Evolutionary conservation across 2,888 invertebrate species (phyloP).

Genomic region (Machimus atricapillus): DNA sequence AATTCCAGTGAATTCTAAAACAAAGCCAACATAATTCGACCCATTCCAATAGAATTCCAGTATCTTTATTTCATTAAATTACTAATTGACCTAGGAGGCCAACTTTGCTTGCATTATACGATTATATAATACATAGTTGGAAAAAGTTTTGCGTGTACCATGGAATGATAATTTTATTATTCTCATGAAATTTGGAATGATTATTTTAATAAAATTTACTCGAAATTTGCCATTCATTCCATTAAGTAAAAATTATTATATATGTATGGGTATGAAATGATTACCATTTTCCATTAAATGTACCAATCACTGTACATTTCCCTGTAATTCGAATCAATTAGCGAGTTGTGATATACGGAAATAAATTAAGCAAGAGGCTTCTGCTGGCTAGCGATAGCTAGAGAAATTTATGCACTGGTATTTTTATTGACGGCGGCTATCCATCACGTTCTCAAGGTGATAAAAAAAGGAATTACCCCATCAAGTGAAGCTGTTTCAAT

Average conservation of each 20-base stretch:
- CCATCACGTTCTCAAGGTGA: not conserved
- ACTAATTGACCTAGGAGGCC: no score
- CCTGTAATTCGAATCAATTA: not conserved
- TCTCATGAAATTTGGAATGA: no score
- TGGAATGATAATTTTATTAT: no score
- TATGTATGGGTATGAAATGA: not conserved
- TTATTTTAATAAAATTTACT: no score
- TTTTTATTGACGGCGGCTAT: not conserved
- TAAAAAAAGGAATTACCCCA: not conserved
- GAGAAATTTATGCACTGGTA: not conserved
- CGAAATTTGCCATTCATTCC: not conserved
- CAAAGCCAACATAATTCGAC: no score
- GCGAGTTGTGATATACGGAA: not conserved
- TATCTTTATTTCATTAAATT: no score
- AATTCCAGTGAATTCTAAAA: no score
- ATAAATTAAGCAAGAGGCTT: not conserved
- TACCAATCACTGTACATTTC: not conserved
- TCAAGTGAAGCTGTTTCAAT: not conserved
- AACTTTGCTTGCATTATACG: no score
- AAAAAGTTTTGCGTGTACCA: no score
- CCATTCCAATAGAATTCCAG: no score
- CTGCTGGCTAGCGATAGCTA: not conserved
- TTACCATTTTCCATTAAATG: not conserved
- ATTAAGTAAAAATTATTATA: not conserved
- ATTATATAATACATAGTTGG: no score